phyloP scores from a whole-genome alignment of 2,113 vertebrate genomes.

The Larimichthys crocea region DNA sequence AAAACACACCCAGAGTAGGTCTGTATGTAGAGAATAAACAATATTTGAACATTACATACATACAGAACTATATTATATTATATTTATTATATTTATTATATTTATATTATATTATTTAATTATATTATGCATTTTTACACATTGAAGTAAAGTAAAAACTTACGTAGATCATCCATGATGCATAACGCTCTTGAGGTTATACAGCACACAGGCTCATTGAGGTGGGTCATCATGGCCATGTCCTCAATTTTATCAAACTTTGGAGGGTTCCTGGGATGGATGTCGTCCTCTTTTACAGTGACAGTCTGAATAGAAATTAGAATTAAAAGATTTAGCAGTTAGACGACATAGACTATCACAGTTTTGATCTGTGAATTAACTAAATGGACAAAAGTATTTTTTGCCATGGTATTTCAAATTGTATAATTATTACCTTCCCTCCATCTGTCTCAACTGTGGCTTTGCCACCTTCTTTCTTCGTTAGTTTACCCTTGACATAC shows the following conservation, averaged over 20 bases:
- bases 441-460: background rate
- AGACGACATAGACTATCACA: background rate
- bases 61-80: background rate
- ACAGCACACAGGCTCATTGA: conserved; percentile 78
- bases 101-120: too few species aligned
- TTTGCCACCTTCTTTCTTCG: conserved; percentile 3
- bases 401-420: too few species aligned
- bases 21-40: conserved; percentile 56
- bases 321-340: background rate
- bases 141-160: conserved; percentile 4
- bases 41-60: background rate
- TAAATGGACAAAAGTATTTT: too few species aligned
- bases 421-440: background rate
- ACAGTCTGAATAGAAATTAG: conserved; percentile 57
- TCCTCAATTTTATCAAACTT: conserved; percentile 85
- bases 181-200: conserved; percentile 89
- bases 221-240: conserved; percentile 88
- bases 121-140: too few species aligned
- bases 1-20: conserved; percentile 90
- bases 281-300: conserved; percentile 80
- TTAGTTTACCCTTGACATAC: conserved; percentile 2
- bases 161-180: conserved; percentile 93
- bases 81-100: too few species aligned
- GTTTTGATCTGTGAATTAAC: background rate
- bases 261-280: conserved; percentile 80